A percentile compares a stretch with the other conserved stretches of the same genome.
phyloP scores from a whole-genome alignment of 2,113 vertebrate genomes.

The Gobius niger region DNA sequence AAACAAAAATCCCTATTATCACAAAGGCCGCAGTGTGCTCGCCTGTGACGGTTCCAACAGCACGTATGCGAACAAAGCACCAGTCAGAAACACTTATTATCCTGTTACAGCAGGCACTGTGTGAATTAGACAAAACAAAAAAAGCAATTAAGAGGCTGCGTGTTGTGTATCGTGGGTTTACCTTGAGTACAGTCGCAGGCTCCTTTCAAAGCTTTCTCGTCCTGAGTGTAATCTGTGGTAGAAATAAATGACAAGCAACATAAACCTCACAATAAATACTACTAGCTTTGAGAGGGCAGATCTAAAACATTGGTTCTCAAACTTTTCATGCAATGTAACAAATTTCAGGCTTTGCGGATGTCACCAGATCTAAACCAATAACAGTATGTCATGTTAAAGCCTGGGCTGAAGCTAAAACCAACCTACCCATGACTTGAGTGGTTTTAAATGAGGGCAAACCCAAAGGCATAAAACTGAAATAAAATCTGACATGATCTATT shows the following conservation, averaged over 20 bases:
- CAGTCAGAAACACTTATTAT: slow-evolving; percentile 23
- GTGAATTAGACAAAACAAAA: slow-evolving; percentile 23
- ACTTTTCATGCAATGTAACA: too few relatives aligned
- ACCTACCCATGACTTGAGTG: too few relatives aligned
- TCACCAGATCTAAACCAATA: too few relatives aligned
- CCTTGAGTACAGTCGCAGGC: slow-evolving; percentile 91
- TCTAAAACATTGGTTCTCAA: too few relatives aligned
- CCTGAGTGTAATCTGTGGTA: slow-evolving; percentile 91
- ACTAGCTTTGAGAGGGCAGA: too few relatives aligned
- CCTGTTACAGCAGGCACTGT: not conserved
- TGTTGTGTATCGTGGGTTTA: slow-evolving; percentile 55
- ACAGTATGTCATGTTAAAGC: too few relatives aligned
- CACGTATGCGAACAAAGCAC: slow-evolving; percentile 40
- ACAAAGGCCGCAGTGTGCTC: slow-evolving; percentile 48
- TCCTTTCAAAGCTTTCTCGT: slow-evolving; percentile 92
- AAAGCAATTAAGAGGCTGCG: not conserved
- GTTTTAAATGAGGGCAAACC: too few relatives aligned
- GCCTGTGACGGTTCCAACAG: slow-evolving; percentile 26
- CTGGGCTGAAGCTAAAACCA: too few relatives aligned
- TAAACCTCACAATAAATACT: not conserved
- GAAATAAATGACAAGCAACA: not conserved
- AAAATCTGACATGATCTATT: too few relatives aligned
- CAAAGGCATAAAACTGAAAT: not conserved
- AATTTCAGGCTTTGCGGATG: too few relatives aligned
- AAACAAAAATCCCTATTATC: slow-evolving; percentile 42